A percentile compares a stretch with the other conserved stretches of the same genome.
These are phyloP conservation scores for Vannuccia rotundouncinata DNA, from an alignment of 2,888 invertebrate species.

Conservation along the genomic window DNA sequence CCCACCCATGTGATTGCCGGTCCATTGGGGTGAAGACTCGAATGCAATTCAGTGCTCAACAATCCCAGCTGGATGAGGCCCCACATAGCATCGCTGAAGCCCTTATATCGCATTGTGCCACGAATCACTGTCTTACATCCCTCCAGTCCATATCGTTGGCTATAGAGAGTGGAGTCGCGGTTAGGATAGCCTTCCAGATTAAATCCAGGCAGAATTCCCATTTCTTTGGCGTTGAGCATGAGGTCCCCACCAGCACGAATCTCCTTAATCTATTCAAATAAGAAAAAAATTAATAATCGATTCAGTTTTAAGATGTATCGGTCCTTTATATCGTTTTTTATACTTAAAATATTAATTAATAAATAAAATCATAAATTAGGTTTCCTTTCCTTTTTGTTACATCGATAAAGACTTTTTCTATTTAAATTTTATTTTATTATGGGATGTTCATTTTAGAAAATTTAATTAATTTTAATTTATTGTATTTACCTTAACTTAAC, in stretches of 20 bases:
- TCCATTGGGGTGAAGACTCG: conserved; percentile 82
- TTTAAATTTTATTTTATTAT: no score
- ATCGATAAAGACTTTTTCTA: no score
- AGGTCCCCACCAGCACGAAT: conserved; percentile 80
- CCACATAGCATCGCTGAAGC: conserved; percentile 80
- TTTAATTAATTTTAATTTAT: no score
- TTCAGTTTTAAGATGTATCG: no score
- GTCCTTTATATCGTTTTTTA: no score
- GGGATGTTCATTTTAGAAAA: no score
- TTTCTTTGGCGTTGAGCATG: conserved; percentile 70
- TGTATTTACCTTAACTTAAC: no score
- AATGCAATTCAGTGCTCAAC: conserved; percentile 75
- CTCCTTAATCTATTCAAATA: conserved; percentile 67
- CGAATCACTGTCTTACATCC: conserved; percentile 76
- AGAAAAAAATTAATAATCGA: conserved; percentile 17
- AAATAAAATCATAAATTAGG: no score
- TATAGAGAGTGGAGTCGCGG: conserved; percentile 83
- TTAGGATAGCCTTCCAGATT: conserved; percentile 93
- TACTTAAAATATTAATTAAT: no score
- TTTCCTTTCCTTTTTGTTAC: no score
- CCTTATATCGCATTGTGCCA: conserved; percentile 84
- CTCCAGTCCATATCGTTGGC: conserved; percentile 75
- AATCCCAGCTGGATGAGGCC: conserved; percentile 80
- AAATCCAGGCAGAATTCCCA: conserved; percentile 90
- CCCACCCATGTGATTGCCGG: conserved; percentile 92